phyloP scores from a whole-genome alignment of 2,797 vertebrate genomes.

The Ceryle rudis region DNA sequence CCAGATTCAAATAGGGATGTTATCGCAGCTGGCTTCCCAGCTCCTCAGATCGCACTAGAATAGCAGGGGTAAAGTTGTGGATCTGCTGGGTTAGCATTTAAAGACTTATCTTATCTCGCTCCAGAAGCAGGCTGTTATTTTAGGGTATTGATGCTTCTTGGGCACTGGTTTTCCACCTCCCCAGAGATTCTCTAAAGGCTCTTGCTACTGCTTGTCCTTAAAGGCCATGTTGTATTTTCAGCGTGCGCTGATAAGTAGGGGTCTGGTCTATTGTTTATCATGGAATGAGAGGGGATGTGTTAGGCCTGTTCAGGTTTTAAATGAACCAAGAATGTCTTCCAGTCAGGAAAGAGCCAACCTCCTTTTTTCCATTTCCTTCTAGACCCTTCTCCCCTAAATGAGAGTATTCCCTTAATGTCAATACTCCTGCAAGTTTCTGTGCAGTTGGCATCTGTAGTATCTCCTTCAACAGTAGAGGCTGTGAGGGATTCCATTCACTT shows the following conservation, averaged over 20 bases:
- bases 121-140: constrained; percentile 47
- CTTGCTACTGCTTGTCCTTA: background rate
- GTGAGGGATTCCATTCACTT: background rate
- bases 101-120: constrained; percentile 38
- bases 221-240: constrained; percentile 3
- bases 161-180: constrained; percentile 1
- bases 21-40: background rate
- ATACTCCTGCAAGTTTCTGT: background rate
- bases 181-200: constrained; percentile 24
- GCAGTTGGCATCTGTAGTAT: background rate
- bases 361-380: background rate
- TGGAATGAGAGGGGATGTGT: background rate
- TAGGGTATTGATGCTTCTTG: constrained; percentile 34
- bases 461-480: background rate
- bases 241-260: background rate
- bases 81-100: background rate
- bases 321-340: background rate
- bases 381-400: background rate
- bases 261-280: background rate
- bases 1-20: background rate
- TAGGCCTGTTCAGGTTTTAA: background rate
- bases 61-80: constrained; percentile 6
- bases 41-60: background rate
- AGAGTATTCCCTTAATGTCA: background rate
- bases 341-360: background rate